Conservation (phyloP, 2,113 vertebrate species). For the Mionectes macconnelli region DNA sequence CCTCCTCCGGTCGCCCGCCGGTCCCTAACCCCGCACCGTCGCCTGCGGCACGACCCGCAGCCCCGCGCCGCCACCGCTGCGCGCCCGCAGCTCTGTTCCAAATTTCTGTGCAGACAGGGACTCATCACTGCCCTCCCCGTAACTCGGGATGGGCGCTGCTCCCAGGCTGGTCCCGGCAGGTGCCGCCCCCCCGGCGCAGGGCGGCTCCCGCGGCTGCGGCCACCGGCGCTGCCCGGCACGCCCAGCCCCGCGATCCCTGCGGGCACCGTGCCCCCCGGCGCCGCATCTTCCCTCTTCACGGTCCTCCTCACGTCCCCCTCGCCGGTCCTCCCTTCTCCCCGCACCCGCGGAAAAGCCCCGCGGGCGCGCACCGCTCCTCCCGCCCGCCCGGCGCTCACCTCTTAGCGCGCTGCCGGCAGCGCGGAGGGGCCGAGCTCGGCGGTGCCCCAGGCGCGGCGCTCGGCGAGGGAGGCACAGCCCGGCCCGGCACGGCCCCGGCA, state of each 20-base stretch:
- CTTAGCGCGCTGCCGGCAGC: background rate
- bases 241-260: background rate
- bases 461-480: too few relatives aligned
- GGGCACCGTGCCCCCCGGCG: background rate
- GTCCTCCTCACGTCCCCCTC: background rate
- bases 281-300: background rate
- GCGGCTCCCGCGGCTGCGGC: background rate
- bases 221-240: background rate
- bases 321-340: background rate
- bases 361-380: background rate
- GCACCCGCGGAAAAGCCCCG: background rate
- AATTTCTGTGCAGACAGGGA: accelerated
- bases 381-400: conserved; percentile 54
- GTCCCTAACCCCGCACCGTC: background rate
- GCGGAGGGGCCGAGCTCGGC: background rate
- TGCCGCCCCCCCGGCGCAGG: background rate
- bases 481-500: background rate
- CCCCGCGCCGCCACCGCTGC: background rate
- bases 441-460: background rate
- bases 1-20: background rate
- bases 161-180: background rate
- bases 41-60: background rate
- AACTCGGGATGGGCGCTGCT: background rate
- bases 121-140: background rate
- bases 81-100: accelerated